Conservation (phyloP, 1,140 invertebrate genomes). For the Rhagoletis pomonella region DNA sequence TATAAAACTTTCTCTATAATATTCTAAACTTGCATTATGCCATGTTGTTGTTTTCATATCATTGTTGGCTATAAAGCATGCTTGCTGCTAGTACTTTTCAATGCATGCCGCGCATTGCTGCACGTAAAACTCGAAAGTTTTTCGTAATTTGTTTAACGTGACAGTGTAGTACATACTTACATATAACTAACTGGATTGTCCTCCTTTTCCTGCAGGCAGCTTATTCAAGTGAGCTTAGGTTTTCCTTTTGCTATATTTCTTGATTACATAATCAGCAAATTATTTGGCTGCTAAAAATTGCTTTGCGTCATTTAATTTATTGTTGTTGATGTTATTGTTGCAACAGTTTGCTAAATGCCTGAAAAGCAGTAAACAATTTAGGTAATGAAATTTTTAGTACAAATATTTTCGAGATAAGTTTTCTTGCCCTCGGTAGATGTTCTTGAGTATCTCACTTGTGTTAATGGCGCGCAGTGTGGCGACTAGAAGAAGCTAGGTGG, state of each 20-base stretch:
- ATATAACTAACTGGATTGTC: background rate
- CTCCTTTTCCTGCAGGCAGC: background rate
- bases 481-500: no score
- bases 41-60: background rate
- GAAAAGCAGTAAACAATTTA: background rate
- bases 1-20: constrained; percentile 6
- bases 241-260: background rate
- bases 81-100: background rate
- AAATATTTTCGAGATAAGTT: no score
- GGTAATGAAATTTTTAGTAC: no score
- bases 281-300: background rate
- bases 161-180: background rate
- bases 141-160: constrained; percentile 39
- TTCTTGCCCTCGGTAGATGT: no score
- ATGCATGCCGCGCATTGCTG: constrained; percentile 8
- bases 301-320: background rate
- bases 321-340: no score
- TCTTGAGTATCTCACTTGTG: no score
- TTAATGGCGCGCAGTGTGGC: no score
- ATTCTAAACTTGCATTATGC: constrained; percentile 3
- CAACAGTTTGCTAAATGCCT: no score
- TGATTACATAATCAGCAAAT: background rate
- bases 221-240: background rate
- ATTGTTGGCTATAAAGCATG: constrained; percentile 11
- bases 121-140: constrained; percentile 16